Evolutionary conservation across 2,888 invertebrate genomes (phyloP), one percentile per base, ranked within the genome.

Genomic region (Cordilura impudica): DNA sequence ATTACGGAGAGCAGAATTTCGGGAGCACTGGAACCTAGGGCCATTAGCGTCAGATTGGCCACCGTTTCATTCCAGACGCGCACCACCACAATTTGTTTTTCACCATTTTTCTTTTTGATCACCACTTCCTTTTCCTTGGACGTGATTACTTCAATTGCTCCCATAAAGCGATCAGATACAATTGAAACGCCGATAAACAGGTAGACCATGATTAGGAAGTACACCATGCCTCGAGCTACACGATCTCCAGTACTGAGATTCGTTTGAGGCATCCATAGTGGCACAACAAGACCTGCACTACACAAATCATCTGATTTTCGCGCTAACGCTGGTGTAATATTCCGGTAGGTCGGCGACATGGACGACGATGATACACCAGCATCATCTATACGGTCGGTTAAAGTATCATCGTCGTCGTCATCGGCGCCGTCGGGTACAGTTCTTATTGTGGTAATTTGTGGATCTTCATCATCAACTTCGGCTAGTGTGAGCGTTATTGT

Each of bases 1-100:
- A 99, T 99, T 84, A 99, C 96, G 12, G 99, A 99, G 51, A 99
- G 91, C 21, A 99, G 91, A 88, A 99, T 99, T 91, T 99, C 99
- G 0, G 99, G 99, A 2, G 99, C 99, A 84, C 98, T 98, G 19
- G 98, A 98, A 2, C 99, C 99, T 69, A 99, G 91, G 12, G 99
- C 99, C 99, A 99, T 99, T 66, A 99, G 92, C 4, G 99, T 99
- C 83, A 99, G 91, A 91, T 99, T 99, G 82, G 98, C 98, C 49
- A 99, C 99, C 2, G 99, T 99, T 90, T 99, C 99, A 90, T 99
- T 99, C 99, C 99, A 99, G 75, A 99, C 96, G 75, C 98, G 93
- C 14, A 99, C 98, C 61, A 95, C 95, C 49, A 99, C 92, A 83
- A 96, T 95, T 87, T 97, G 96, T 12, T 93, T 93, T 79, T 97